phyloP scores from a whole-genome alignment of 1,140 invertebrate species.

The Solenopsis fugax region DNA sequence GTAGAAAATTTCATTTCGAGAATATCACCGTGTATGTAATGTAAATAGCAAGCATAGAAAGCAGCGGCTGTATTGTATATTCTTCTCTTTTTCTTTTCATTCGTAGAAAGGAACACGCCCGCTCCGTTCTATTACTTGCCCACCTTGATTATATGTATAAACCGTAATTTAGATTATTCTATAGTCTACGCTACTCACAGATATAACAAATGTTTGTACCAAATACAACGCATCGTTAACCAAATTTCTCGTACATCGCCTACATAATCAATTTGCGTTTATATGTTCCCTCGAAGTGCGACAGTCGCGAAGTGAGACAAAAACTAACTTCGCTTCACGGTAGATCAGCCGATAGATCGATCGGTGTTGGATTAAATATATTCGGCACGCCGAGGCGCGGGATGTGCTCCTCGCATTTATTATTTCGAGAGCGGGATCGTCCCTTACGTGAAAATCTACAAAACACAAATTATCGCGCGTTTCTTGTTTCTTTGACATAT shows the following conservation, averaged over 20 bases:
- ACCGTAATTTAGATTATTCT: slow-evolving; percentile 44
- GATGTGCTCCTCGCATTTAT: slow-evolving; percentile 3
- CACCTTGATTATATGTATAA: slow-evolving; percentile 19
- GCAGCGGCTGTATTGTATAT: background rate
- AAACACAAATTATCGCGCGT: slow-evolving; percentile 79
- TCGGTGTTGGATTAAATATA: slow-evolving; percentile 28
- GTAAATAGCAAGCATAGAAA: slow-evolving; percentile 20
- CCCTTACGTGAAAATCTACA: slow-evolving; percentile 72
- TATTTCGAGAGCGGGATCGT: slow-evolving; percentile 7
- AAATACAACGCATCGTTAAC: slow-evolving; percentile 19
- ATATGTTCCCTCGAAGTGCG: slow-evolving; percentile 32
- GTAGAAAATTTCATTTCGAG: slow-evolving; percentile 37
- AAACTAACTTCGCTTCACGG: slow-evolving; percentile 58
- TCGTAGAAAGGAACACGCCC: background rate
- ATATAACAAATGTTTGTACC: slow-evolving; percentile 46
- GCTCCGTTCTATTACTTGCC: slow-evolving; percentile 33
- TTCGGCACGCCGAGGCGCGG: slow-evolving; percentile 22
- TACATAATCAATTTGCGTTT: slow-evolving; percentile 38
- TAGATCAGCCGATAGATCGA: slow-evolving; percentile 53
- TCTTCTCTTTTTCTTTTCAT: background rate
- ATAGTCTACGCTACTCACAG: slow-evolving; percentile 23
- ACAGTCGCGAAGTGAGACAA: slow-evolving; percentile 47
- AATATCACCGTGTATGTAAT: slow-evolving; percentile 43
- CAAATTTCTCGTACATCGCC: slow-evolving; percentile 4
- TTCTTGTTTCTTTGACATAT: slow-evolving; percentile 65